Conservation (phyloP, 2,888 invertebrate genomes). For the Brachyptera putata region DNA sequence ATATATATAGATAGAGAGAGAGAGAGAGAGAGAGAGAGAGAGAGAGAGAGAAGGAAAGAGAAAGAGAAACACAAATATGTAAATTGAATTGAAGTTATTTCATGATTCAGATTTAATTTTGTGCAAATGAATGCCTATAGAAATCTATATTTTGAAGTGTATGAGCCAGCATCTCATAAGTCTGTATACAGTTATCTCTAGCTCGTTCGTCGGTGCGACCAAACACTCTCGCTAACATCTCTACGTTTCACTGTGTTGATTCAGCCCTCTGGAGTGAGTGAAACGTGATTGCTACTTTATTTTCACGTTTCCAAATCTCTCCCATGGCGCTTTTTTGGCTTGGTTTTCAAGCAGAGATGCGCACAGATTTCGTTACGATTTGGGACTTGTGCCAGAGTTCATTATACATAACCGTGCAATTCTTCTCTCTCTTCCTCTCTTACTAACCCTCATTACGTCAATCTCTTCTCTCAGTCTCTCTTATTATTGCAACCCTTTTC, state of each 20-base stretch:
- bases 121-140: too few species aligned
- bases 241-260: slow-evolving; percentile 19
- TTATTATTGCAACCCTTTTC: slow-evolving; percentile 7
- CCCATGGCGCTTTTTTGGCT: slow-evolving; percentile 19
- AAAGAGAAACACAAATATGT: too few species aligned
- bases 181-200: too few species aligned
- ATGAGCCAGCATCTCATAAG: too few species aligned
- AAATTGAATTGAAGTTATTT: too few species aligned
- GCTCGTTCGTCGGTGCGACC: too few species aligned
- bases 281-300: slow-evolving; percentile 23
- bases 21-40: too few species aligned
- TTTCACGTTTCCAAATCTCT: slow-evolving; percentile 24
- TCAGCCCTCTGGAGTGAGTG: slow-evolving; percentile 24
- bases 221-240: background rate
- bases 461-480: background rate
- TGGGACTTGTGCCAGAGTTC: slow-evolving; percentile 25
- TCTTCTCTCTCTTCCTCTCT: background rate
- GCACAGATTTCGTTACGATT: slow-evolving; percentile 20
- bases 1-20: too few species aligned
- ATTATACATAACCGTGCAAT: slow-evolving; percentile 18
- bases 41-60: too few species aligned
- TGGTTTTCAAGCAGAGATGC: background rate
- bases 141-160: too few species aligned
- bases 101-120: too few species aligned
- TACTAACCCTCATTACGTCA: background rate